Base-by-base conservation (phyloP, 1,140 invertebrate genomes). In the Atta colombica region DNA sequence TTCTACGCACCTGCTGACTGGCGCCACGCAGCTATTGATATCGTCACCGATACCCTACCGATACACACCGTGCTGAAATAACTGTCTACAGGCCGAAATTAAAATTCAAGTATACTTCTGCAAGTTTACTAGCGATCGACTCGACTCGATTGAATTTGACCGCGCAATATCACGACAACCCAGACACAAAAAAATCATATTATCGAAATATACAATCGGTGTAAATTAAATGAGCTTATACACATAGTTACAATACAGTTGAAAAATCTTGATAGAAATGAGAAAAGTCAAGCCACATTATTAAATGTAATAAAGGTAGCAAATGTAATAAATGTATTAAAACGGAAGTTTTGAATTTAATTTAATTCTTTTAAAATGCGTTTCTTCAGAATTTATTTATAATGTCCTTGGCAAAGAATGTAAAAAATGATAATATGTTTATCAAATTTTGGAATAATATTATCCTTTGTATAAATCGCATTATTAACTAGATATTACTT, bases 1-100 rank as follows among this genome's bases (percentile, higher is more conserved):
- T 80, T 82, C 55, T 45, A 58, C 80, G 69, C 85, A 72, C 66
- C 66, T 69, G 85, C 71, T 69, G 77, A 80, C 77, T 86, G 75
- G 58, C 25, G 58, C 58, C 69, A 69, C 85, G 68, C 53, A 53
- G 84, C 87, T 87, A 85, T 55, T 72, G 77, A 78, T 87, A 60
- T 63, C 60, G 53, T 74, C 58, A 39, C 12, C 51, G 31, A 45
- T 74, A 25, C n/a, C 21, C 45, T 75, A 55, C 69, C 61, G 63
- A 58, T 82, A 86, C 39, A 31, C 45, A 39, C n/a, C 65, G 14
- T 51, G 31, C 39, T 55, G 8, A 18, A 14, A 21, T 61, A 72
- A 39, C 14, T n/a, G 49, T 31, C 31, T 16, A 55, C 87, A 72
- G 5, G 21, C 60, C 61, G 88, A 63, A 82, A 89, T 66, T 75